Percentiles rank a stretch among this genome's conserved stretches.
These are phyloP conservation scores for Trachymyrmex septentrionalis DNA, from an alignment of 1,140 invertebrate genomes.

Conservation along the genomic window DNA sequence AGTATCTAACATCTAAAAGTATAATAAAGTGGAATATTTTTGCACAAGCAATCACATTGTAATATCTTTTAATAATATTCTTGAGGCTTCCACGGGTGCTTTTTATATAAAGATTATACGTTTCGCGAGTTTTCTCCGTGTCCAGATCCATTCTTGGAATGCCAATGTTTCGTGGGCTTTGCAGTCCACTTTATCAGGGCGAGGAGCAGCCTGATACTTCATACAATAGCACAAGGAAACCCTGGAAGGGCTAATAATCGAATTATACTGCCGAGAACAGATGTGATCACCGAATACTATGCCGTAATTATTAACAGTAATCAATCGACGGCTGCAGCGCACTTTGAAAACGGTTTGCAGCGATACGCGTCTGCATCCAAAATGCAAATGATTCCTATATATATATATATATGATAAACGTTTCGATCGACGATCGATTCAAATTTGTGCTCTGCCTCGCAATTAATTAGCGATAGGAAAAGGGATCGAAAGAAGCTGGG, in stretches of 20 bases:
- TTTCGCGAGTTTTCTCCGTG: no score
- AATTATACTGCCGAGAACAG: slow-evolving; percentile 4
- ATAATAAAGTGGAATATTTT: background rate
- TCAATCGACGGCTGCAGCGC: slow-evolving; percentile 44
- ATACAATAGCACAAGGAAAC: background rate
- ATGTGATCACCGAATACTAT: slow-evolving; percentile 37
- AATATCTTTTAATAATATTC: background rate
- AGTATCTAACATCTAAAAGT: background rate
- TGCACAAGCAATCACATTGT: background rate
- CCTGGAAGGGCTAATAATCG: slow-evolving; percentile 13
- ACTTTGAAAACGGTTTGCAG: slow-evolving; percentile 15
- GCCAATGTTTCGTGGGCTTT: no score
- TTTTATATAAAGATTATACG: no score
- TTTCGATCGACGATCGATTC: slow-evolving; percentile 18
- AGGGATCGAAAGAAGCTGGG: slow-evolving; percentile 31
- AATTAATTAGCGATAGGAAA: slow-evolving; percentile 52
- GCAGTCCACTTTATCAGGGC: no score
- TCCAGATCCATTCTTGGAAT: no score
- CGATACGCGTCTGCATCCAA: slow-evolving; percentile 11
- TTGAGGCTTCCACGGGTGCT: no score
- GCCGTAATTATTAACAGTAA: slow-evolving; percentile 49
- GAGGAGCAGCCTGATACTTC: no score
- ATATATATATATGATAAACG: slow-evolving; percentile 23
- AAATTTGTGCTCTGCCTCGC: slow-evolving; percentile 42
- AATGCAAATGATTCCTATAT: slow-evolving; percentile 31